phyloP scores from a whole-genome alignment of 2,797 vertebrate species.

The Poecilia gillii region DNA sequence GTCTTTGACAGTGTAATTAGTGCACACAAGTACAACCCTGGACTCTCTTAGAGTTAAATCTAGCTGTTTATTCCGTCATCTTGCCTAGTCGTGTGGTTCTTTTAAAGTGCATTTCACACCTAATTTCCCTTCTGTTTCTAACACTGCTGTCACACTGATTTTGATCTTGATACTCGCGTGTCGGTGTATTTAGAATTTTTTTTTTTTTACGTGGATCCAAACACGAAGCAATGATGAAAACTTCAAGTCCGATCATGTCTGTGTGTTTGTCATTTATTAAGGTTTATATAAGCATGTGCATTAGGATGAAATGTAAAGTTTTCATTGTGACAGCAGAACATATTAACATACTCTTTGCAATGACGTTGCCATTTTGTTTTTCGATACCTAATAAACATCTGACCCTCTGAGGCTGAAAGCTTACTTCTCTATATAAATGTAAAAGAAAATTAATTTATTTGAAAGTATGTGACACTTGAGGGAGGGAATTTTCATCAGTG shows the following conservation, averaged over 20 bases:
- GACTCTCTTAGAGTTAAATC: not conserved
- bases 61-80: not conserved
- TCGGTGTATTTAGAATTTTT: not conserved
- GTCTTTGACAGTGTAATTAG: constrained; percentile 1
- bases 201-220: not conserved
- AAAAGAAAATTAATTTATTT: not conserved
- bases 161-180: not conserved
- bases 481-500: not conserved
- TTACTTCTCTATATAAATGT: not conserved
- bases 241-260: not conserved
- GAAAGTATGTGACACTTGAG: not conserved
- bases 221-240: not conserved
- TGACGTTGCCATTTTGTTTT: not conserved
- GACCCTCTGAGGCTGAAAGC: not conserved
- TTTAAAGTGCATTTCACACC: not conserved
- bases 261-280: not conserved
- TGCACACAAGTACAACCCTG: not conserved
- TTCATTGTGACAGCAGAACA: not conserved
- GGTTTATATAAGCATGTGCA: not conserved
- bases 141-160: not conserved
- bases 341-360: not conserved
- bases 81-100: not conserved
- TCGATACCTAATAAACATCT: not conserved
- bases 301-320: not conserved
- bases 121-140: not conserved